Base-by-base conservation (phyloP, 1,140 invertebrate genomes). In the Microplitis demolitor region DNA sequence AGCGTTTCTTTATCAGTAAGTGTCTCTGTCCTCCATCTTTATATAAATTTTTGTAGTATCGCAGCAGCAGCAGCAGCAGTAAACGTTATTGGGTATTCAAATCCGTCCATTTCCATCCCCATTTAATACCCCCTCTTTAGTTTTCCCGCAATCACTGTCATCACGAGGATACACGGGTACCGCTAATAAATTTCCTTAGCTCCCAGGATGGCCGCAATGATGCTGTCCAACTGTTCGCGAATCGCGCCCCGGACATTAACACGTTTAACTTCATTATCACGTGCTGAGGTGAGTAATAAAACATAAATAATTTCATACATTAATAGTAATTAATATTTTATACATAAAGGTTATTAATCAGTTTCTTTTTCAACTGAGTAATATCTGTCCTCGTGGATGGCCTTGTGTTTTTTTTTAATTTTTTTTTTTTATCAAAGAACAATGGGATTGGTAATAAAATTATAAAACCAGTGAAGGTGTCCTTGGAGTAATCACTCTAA, bases 171-270 rank as follows among this genome's bases (percentile, higher is more conserved):
- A n/a, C n/a, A 72, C 58, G 45, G 31, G 56, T 53, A 58, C n/a
- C 70, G 16, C 51, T 31, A 66, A 60, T 4, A 61, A 31, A 35
- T 45, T 67, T 34, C 64, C 33, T 31, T 72, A 24, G 39, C 31
- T 54, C 69, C 66, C 63, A 85, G 81, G 80, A 85, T 85, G 80
- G 78, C 78, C 81, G 84, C 81, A 33, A 72, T 72, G 77, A 86
- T 87, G 80, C 78, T 87, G 79, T 84, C 83, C 76, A 86, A 85
- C 69, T 87, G 80, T 80, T 81, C 84, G 78, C 83, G 85, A 78
- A 72, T 85, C 69, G 79, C 78, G 64, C 83, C 85, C 60, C 85
- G 84, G 76, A 76, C 77, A 35, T 74, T 87, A 60, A 81, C 80
- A 74, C 84, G 84, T 35, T 74, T 84, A 70, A 81, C 80, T 69